Percentiles rank a stretch among this genome's conserved stretches.
Evolutionary conservation across 1,140 invertebrate genomes (phyloP).

Genomic region (Hylaeus volcanicus): DNA sequence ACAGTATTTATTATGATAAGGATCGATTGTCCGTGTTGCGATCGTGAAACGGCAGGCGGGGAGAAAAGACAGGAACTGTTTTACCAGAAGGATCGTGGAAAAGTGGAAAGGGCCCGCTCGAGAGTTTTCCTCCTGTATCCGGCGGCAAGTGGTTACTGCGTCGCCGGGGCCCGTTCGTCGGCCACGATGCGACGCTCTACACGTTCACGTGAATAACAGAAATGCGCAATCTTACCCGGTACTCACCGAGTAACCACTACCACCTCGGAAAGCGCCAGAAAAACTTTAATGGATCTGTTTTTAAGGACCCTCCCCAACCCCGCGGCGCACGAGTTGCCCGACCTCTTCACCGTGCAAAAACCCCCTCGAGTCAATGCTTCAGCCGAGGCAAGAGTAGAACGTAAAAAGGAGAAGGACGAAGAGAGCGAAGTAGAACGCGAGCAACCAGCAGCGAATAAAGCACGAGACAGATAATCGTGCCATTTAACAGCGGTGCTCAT

Average conservation of each 20-base stretch:
- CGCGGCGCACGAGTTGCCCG: constrained; percentile 49
- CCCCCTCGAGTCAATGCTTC: constrained; percentile 63
- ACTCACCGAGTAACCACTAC: constrained; percentile 53
- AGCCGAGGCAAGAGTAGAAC: constrained; percentile 44
- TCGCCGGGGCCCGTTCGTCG: constrained; percentile 18
- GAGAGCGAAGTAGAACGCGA: constrained; percentile 55
- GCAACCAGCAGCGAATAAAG: constrained; percentile 59
- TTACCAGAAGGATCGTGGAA: not conserved
- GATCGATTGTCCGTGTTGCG: not conserved
- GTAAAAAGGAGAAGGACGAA: constrained; percentile 28
- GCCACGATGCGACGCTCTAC: constrained; percentile 21
- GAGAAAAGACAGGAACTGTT: not conserved
- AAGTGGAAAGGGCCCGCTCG: constrained; percentile 27
- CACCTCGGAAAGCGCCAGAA: constrained; percentile 64
- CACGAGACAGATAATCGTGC: constrained; percentile 65
- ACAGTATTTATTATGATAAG: constrained; percentile 17
- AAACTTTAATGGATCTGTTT: constrained; percentile 75
- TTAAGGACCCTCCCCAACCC: constrained; percentile 62
- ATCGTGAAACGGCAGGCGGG: not conserved
- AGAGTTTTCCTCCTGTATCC: constrained; percentile 55
- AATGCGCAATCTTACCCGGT: constrained; percentile 60
- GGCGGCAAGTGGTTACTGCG: constrained; percentile 42
- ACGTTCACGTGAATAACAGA: constrained; percentile 55
- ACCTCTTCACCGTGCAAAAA: constrained; percentile 65
- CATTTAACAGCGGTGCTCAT: constrained; percentile 66